Evolutionary conservation across 2,888 invertebrate genomes (phyloP).

Genomic region (Troides oblongomaculatus): DNA sequence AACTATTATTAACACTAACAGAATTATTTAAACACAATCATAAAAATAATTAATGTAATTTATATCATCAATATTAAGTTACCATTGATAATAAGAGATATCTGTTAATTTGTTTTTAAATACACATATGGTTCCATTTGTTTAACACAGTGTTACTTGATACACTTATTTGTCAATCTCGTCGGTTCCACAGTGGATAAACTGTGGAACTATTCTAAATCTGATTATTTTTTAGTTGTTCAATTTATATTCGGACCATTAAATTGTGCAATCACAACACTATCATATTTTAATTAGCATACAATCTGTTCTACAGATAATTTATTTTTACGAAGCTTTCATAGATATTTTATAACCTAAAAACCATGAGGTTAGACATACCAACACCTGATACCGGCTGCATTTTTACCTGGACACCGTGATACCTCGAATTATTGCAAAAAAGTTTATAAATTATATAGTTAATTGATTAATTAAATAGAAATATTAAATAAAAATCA

Average conservation of each 20-base stretch:
- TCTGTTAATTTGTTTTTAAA: not conserved
- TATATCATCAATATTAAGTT: not conserved
- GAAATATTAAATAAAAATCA: too few species aligned
- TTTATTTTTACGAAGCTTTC: not conserved
- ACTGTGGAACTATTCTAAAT: not conserved
- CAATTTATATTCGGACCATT: not conserved
- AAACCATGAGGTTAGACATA: not conserved
- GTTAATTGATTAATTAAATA: too few species aligned
- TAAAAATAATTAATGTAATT: not conserved
- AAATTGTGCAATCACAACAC: not conserved
- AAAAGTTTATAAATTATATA: too few species aligned
- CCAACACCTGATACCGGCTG: too few species aligned
- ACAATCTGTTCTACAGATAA: not conserved
- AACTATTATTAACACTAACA: not conserved
- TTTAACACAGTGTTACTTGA: not conserved
- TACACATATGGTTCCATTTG: conserved; percentile 8
- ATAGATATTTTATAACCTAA: conserved; percentile 3
- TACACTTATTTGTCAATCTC: not conserved
- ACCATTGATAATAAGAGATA: conserved; percentile 12
- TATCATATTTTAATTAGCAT: not conserved
- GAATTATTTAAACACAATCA: not conserved
- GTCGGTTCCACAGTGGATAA: not conserved
- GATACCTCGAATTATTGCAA: too few species aligned
- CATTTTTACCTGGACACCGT: too few species aligned
- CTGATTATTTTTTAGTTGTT: not conserved